A percentile compares a stretch with the other conserved stretches of the same genome.
Evolutionary conservation across 2,797 vertebrate species (phyloP).

Genomic region (Microhierax caerulescens): DNA sequence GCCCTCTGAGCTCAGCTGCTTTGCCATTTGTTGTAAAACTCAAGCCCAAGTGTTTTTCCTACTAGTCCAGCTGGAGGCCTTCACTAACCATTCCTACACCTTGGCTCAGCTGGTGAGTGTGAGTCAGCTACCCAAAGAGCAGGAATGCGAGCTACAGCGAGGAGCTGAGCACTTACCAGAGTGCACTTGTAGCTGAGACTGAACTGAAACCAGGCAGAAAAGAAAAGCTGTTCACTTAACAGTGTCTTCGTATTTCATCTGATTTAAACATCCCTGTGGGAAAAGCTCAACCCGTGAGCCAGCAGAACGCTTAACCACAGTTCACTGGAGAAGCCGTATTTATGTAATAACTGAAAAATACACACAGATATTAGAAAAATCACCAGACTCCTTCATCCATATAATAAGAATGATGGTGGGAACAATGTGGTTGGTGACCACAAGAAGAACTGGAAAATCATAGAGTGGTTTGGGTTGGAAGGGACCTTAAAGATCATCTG

Average conservation of each 20-base stretch:
- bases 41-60: background rate
- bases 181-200: background rate
- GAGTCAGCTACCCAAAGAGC: background rate
- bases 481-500: too few species aligned
- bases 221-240: background rate
- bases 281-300: background rate
- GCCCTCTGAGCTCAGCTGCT: background rate
- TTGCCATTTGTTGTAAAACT: background rate
- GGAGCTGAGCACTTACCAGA: background rate
- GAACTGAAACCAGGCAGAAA: background rate
- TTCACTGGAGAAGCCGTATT: background rate
- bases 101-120: background rate
- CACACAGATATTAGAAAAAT: background rate
- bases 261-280: background rate
- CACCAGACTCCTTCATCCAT: background rate
- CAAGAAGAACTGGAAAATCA: background rate
- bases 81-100: background rate
- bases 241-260: background rate
- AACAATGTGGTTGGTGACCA: background rate
- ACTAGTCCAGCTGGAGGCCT: background rate
- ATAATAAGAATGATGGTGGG: background rate
- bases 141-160: fast-evolving
- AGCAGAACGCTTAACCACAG: background rate
- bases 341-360: background rate
- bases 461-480: too few species aligned